These are phyloP conservation scores for Rhadina sibilatrix DNA, from an alignment of 2,113 vertebrate species.

Conservation along the genomic window DNA sequence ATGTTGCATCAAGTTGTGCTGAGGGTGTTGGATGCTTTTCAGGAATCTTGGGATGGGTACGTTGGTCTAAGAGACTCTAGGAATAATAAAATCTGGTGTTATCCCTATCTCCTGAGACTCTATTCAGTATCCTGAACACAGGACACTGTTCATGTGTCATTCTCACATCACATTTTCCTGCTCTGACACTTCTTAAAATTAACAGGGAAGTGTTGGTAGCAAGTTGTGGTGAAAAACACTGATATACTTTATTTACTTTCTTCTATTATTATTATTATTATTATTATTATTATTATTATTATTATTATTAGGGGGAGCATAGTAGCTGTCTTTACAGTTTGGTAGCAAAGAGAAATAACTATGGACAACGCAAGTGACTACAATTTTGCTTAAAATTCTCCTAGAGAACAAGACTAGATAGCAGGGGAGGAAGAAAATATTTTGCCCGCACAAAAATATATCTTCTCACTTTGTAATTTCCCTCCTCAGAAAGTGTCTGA, in stretches of 20 bases:
- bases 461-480: background rate
- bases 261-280: fast-evolving
- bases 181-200: background rate
- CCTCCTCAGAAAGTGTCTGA: background rate
- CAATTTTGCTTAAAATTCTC: background rate
- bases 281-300: too few species aligned
- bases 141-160: background rate
- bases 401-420: background rate
- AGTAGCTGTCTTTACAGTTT: background rate
- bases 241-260: background rate
- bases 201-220: background rate
- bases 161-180: background rate
- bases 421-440: background rate
- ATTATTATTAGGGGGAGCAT: background rate
- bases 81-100: background rate
- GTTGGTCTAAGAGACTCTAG: background rate
- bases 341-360: background rate
- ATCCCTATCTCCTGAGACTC: background rate
- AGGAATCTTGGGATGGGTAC: background rate
- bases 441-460: background rate
- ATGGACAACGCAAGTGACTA: background rate
- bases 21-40: background rate
- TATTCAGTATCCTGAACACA: background rate
- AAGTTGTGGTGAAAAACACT: background rate
- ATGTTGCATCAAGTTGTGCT: background rate